Conservation (phyloP, 2,888 invertebrate genomes). For the Ferrisia virgata region DNA sequence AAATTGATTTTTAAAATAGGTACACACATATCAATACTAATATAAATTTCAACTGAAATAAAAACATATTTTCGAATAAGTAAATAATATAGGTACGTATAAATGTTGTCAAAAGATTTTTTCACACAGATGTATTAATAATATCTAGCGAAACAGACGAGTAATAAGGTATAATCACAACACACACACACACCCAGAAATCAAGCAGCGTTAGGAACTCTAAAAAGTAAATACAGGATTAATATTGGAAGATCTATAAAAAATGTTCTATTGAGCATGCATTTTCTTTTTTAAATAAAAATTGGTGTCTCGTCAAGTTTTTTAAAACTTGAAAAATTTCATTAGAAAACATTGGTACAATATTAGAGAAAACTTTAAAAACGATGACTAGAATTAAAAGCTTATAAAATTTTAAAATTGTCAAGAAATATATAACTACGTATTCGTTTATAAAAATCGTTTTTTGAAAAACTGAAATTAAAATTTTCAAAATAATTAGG, state of each 20-base stretch:
- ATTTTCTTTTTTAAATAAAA: background rate
- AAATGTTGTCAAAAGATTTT: background rate
- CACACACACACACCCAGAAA: background rate
- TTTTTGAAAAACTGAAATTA: background rate
- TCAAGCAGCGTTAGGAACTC: background rate
- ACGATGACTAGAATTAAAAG: background rate
- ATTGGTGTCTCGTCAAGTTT: slow-evolving; percentile 20
- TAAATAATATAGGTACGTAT: background rate
- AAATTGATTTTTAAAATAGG: background rate
- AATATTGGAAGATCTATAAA: background rate
- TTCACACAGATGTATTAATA: background rate
- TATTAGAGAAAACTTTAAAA: background rate
- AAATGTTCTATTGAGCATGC: background rate
- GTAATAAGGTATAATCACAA: background rate
- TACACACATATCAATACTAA: background rate
- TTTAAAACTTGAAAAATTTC: background rate
- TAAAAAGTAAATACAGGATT: background rate
- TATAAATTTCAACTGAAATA: background rate
- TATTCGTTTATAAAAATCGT: background rate
- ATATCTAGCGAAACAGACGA: background rate
- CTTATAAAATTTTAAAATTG: background rate
- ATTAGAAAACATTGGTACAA: background rate
- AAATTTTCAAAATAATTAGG: background rate
- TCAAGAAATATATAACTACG: background rate
- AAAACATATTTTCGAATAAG: background rate